Evolutionary conservation across 2,113 vertebrate species (phyloP).

Genomic region (Microtus richardsoni): DNA sequence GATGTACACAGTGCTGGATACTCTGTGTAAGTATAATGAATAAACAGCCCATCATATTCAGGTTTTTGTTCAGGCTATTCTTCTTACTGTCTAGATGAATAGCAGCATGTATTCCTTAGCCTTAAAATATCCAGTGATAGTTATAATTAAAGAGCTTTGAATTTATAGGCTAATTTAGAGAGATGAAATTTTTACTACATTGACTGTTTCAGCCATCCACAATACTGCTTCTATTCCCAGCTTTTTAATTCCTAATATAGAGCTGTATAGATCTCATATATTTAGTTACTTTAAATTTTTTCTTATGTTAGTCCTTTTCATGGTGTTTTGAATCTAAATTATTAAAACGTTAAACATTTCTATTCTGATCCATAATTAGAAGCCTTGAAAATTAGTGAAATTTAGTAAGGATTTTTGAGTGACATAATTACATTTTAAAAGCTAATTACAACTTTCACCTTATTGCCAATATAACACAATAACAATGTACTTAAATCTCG

Average conservation of each 20-base stretch:
- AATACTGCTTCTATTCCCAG: background rate
- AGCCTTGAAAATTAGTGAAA: background rate
- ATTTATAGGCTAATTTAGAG: constrained; percentile 58
- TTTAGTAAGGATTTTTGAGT: constrained; percentile 7
- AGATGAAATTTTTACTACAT: constrained; percentile 37
- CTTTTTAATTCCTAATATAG: background rate
- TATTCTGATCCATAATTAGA: background rate
- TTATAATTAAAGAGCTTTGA: constrained; percentile 50
- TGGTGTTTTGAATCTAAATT: constrained; percentile 17
- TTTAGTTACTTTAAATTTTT: constrained; percentile 14
- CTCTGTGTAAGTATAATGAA: background rate
- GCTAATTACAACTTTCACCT: constrained; percentile 5
- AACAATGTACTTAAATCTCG: background rate
- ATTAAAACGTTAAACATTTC: background rate
- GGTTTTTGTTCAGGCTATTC: background rate
- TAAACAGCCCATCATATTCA: background rate
- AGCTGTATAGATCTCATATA: background rate
- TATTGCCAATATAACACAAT: background rate
- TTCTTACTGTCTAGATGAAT: background rate
- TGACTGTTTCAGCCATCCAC: background rate
- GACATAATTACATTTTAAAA: constrained; percentile 34
- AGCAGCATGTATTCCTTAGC: background rate
- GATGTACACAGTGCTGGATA: background rate
- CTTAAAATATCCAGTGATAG: background rate
- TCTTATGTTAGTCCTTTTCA: constrained; percentile 21